Evolutionary conservation across 2,113 vertebrate species (phyloP).

Genomic region (Puffinus mauretanicus): DNA sequence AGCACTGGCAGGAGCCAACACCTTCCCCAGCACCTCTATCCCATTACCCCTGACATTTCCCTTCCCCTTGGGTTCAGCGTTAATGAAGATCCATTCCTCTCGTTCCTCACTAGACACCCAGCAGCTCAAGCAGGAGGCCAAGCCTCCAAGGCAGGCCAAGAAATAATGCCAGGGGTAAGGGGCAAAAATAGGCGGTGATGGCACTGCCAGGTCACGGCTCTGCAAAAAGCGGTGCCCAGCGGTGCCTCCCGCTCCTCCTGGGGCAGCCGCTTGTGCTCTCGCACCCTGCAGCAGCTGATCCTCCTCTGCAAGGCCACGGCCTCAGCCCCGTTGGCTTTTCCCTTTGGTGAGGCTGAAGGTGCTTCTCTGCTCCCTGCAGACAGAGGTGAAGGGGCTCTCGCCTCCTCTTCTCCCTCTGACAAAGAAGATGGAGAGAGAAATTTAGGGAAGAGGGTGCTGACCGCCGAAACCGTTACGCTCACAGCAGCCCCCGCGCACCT

Average conservation of each 20-base stretch:
- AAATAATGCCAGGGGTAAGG: neutral
- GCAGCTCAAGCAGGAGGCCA: neutral
- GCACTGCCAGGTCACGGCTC: rapidly evolving
- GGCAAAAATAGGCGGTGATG: neutral
- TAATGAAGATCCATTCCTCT: neutral
- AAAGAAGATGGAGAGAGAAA: neutral
- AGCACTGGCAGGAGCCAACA: neutral
- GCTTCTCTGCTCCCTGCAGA: neutral
- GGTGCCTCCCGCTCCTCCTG: neutral
- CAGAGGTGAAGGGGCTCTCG: neutral
- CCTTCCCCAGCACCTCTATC: neutral
- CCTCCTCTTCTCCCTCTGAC: neutral
- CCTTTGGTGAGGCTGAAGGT: neutral
- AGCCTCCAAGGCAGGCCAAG: neutral
- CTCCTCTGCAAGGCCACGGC: neutral
- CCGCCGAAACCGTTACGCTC: neutral
- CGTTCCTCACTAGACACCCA: neutral
- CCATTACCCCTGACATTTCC: neutral
- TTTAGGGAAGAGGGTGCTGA: neutral
- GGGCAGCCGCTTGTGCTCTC: neutral
- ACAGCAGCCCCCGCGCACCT: neutral
- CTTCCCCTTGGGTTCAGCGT: neutral
- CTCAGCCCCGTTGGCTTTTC: neutral
- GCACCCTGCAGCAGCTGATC: neutral
- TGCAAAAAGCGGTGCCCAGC: neutral